These are phyloP conservation scores for Nemopilema nomurai DNA, from an alignment of 30 jellyfish, hydroid and myxozoan genomes.

Conservation along the genomic window DNA sequence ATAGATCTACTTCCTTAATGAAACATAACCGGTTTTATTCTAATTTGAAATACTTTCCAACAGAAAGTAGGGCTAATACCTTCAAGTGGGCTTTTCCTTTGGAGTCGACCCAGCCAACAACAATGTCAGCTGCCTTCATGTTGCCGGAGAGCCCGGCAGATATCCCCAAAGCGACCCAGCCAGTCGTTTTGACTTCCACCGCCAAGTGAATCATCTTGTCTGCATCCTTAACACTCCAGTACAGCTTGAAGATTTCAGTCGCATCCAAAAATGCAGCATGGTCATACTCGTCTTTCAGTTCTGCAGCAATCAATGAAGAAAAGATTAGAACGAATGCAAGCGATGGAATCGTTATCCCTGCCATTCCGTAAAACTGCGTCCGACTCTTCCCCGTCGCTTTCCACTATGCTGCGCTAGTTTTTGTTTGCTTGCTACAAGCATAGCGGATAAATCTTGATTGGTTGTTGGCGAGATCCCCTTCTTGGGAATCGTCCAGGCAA, in stretches of 20 bases:
- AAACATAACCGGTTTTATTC: too few relatives aligned
- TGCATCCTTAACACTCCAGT: slow-evolving; percentile 41
- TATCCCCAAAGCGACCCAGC: slow-evolving; percentile 72
- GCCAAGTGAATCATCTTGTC: slow-evolving; percentile 40
- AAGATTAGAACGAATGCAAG: neutral
- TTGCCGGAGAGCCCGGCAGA: slow-evolving; percentile 51
- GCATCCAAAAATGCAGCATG: slow-evolving; percentile 45
- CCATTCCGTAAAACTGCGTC: too few relatives aligned
- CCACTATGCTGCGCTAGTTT: too few relatives aligned
- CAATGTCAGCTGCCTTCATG: slow-evolving; percentile 60
- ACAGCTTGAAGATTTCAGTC: slow-evolving; percentile 13
- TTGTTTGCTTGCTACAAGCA: too few relatives aligned
- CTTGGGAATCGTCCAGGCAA: too few relatives aligned
- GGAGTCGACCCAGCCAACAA: slow-evolving; percentile 46
- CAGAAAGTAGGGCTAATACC: neutral
- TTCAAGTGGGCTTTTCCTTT: slow-evolving; percentile 45
- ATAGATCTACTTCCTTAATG: too few relatives aligned
- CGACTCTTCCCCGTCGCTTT: too few relatives aligned
- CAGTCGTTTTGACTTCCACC: slow-evolving; percentile 49
- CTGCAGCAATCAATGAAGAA: neutral
- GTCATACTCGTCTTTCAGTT: slow-evolving; percentile 16
- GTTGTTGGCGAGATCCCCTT: too few relatives aligned
- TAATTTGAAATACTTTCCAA: too few relatives aligned
- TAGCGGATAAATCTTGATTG: too few relatives aligned
- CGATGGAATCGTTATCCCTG: too few relatives aligned